These are phyloP conservation scores for Bombus polaris DNA, from an alignment of 1,140 invertebrate species.

Conservation along the genomic window DNA sequence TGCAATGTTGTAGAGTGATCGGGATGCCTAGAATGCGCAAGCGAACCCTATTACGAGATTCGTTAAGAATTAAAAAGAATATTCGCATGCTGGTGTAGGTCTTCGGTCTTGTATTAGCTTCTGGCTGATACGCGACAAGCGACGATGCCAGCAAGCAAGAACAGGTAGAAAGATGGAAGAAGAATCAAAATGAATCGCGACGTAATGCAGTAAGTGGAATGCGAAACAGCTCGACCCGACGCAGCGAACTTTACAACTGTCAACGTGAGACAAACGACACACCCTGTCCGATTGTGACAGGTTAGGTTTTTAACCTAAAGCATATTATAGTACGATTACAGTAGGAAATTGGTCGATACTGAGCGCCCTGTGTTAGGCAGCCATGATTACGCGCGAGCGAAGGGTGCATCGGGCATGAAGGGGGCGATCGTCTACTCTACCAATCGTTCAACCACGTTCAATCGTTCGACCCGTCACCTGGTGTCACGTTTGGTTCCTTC, in stretches of 20 bases:
- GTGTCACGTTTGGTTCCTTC: constrained; percentile 6
- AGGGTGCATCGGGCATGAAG: constrained; percentile 73
- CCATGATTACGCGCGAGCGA: constrained; percentile 78
- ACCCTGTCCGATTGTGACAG: constrained; percentile 40
- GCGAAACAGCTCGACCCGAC: background rate
- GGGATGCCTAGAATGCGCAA: constrained; percentile 75
- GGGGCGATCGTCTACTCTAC: constrained; percentile 49
- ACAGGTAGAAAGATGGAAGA: background rate
- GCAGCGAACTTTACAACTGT: constrained; percentile 19
- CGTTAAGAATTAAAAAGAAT: background rate
- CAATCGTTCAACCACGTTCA: constrained; percentile 12
- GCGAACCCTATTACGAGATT: constrained; percentile 44
- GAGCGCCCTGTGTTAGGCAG: constrained; percentile 76
- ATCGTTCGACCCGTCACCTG: constrained; percentile 24
- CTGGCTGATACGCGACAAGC: background rate
- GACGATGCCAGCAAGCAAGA: background rate
- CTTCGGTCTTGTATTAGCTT: background rate
- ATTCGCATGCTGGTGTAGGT: constrained; percentile 9
- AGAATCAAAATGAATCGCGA: background rate
- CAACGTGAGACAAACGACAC: constrained; percentile 52
- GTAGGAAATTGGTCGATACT: constrained; percentile 76
- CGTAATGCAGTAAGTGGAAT: background rate
- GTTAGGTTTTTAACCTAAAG: constrained; percentile 60
- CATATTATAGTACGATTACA: constrained; percentile 45
- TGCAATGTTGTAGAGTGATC: constrained; percentile 76